Evolutionary conservation across 2,113 vertebrate genomes (phyloP).

Genomic region (Oxygymnocypris stewartii): DNA sequence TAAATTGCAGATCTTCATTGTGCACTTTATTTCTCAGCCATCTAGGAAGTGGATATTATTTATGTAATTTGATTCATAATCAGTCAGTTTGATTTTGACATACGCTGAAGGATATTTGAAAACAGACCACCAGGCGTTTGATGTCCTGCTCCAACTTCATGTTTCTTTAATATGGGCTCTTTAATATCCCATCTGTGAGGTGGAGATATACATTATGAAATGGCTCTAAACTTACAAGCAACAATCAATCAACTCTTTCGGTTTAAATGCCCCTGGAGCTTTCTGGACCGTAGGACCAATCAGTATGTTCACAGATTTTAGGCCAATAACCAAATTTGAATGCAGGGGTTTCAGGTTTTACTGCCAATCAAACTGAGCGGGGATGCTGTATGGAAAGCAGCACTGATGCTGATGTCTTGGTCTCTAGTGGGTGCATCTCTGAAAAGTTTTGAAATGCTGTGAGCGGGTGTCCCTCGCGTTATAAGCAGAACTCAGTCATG

Average conservation of each 20-base stretch:
- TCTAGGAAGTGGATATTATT: too few relatives aligned
- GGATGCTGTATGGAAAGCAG: constrained; percentile 9
- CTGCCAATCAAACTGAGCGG: background rate
- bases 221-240: background rate
- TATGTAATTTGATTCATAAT: too few relatives aligned
- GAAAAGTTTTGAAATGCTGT: background rate
- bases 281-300: background rate
- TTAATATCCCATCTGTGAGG: background rate
- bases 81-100: background rate
- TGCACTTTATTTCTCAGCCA: background rate
- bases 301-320: constrained; percentile 2
- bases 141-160: background rate
- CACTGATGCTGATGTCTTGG: background rate
- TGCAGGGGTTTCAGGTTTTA: background rate
- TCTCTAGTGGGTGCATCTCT: background rate
- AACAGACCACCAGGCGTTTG: background rate
- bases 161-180: too few relatives aligned
- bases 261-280: background rate
- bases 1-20: background rate
- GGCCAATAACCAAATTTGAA: constrained; percentile 23
- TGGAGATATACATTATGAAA: background rate
- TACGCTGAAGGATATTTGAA: background rate
- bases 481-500: background rate
- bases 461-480: background rate
- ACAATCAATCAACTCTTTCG: background rate